Base-by-base conservation (phyloP, 2,797 vertebrate species). In the Chelon labrosus region DNA sequence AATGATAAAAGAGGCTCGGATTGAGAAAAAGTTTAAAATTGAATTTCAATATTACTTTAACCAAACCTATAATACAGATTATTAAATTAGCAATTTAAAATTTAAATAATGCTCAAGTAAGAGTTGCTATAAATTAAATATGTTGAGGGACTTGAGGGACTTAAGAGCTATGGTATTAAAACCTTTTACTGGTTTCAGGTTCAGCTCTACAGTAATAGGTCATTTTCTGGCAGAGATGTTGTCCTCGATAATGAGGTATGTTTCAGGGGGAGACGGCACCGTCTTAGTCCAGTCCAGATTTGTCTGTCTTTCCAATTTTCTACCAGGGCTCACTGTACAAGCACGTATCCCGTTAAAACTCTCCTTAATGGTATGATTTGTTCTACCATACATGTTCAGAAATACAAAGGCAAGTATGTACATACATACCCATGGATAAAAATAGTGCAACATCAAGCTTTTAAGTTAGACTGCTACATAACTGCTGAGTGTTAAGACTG, bases 371-470 rank as follows among this genome's bases (percentile, higher is more conserved):
- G 55, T 65, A 74, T 76, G 54, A 77, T 79, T 85, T 88, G 75
- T 86, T 82, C 64, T 78, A 75, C 63, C 70, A 69, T 59, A 73
- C 64, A 79, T 10, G 13, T 55, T 75, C 41, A 77, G 57, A 84
- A 73, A 85, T 58, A 82, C 42, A 80, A 81, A 87, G 66, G 78
- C 75, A 86, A 80, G 64, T 76, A 79, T 85, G 74, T 85, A 90
- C 79, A 91, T 77, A 90, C 70, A 83, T 79, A 86, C 84, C 63
- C 65, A 85, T 74, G 68, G 74, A 89, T 85, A 87, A 92, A 93
- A 93, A 95, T 94, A 95, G 95, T 96, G 95, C 95, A 96, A 94
- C 91, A 89, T 90, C 85, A 91, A 90, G 87, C 88, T 91, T 93
- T 91, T 91, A 93, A 92, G 90, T 93, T 93, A 93, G 91, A 93